Percentiles rank a stretch among this genome's conserved stretches.
These are phyloP conservation scores for Delichon dasypus DNA, from an alignment of 2,797 vertebrate species.

Conservation along the genomic window DNA sequence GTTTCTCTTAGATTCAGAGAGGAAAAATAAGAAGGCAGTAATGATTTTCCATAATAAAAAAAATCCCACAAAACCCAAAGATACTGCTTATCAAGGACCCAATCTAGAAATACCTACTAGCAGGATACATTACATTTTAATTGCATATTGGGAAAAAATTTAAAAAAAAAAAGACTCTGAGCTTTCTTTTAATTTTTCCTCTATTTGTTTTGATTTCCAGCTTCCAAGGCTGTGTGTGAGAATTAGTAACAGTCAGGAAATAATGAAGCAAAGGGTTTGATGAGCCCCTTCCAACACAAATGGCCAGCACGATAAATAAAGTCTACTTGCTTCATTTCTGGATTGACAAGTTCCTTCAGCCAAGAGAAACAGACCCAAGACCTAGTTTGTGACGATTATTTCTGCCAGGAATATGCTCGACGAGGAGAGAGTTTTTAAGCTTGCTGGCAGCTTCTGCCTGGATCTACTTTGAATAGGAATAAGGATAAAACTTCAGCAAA, in stretches of 20 bases:
- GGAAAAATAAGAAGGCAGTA: neutral
- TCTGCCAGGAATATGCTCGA: neutral
- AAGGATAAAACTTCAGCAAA: neutral
- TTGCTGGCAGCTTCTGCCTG: neutral
- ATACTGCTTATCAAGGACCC: neutral
- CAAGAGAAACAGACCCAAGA: conserved; percentile 40
- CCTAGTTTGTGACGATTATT: neutral
- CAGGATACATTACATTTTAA: neutral
- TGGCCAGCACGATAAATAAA: neutral
- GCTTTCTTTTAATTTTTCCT: neutral
- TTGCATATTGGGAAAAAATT: too few relatives aligned
- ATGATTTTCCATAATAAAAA: neutral
- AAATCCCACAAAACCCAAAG: neutral
- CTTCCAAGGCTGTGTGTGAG: neutral
- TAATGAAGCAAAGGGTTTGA: neutral
- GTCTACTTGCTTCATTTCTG: neutral
- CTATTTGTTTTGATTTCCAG: neutral
- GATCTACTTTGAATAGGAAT: neutral
- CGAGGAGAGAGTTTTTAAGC: neutral
- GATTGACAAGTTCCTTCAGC: conserved; percentile 2
- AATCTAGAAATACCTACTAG: neutral
- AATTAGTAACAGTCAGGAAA: neutral
- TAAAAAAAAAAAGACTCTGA: neutral
- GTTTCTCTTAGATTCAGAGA: neutral
- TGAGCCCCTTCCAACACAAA: conserved; percentile 14